phyloP scores from a whole-genome alignment of 37 sponge, comb jelly and placozoan genomes.

The Cliona cf. orientalis region DNA sequence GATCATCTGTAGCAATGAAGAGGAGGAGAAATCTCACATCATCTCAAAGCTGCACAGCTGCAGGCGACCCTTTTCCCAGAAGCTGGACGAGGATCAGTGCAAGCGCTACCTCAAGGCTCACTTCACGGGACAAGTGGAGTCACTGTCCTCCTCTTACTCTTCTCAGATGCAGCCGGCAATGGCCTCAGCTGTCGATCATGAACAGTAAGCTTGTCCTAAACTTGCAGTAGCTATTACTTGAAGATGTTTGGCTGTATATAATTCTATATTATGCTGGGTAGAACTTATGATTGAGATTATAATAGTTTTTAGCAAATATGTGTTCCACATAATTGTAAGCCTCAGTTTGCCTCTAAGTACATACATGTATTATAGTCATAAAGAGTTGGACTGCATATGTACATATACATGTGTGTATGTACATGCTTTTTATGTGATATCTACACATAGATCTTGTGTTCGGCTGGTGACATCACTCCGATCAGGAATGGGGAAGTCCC shows the following conservation, averaged over 20 bases:
- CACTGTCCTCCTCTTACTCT: not conserved
- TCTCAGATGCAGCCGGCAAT: not conserved
- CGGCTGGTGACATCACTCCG: slow-evolving; percentile 56
- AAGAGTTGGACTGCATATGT: not conserved
- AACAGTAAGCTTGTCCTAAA: slow-evolving; percentile 24
- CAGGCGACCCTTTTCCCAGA: slow-evolving; percentile 2
- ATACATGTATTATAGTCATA: not conserved
- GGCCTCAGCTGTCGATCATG: slow-evolving; percentile 36
- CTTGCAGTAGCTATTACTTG: not conserved
- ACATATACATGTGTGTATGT: too few relatives aligned
- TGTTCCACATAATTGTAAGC: too few relatives aligned
- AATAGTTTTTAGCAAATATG: too few relatives aligned
- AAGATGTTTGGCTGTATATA: not conserved
- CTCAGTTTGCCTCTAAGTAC: not conserved
- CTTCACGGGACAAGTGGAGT: slow-evolving; percentile 22
- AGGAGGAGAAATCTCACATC: slow-evolving; percentile 62
- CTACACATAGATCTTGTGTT: slow-evolving; percentile 41
- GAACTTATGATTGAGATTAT: too few relatives aligned
- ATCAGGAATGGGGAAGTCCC: slow-evolving; percentile 85
- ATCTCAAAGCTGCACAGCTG: slow-evolving; percentile 48
- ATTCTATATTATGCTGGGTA: too few relatives aligned
- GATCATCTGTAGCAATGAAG: slow-evolving; percentile 72
- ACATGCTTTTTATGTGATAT: too few relatives aligned
- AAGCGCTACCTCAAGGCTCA: slow-evolving; percentile 20
- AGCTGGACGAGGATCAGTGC: not conserved